Base-by-base conservation (phyloP, 2,797 vertebrate species). In the Poecilia velifera region DNA sequence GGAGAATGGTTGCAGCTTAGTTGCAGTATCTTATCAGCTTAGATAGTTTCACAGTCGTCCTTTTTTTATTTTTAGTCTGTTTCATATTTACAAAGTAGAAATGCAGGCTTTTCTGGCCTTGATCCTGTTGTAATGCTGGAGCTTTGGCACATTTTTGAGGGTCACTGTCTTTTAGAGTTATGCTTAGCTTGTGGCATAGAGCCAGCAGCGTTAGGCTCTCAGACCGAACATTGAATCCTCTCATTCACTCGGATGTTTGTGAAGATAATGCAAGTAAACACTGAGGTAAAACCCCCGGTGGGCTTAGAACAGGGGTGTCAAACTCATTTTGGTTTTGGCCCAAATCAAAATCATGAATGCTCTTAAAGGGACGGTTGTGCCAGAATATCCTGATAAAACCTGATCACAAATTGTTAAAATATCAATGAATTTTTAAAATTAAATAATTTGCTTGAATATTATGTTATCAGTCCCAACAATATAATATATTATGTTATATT, bases 161-260 rank as follows among this genome's bases (percentile, higher is more conserved):
- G 86, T 94, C 89, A 93, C 77, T 94, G 92, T 91, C 93, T 92
- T 85, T 93, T 78, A 92, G 86, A 93, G 91, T 94, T 91, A 94
- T 92, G 86, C 84, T 90, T 89, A 87, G 84, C 78, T 79, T 91
- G 90, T 93, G 91, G 93, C 89, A 76, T 59, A 70, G 76, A 86
- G 87, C 90, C 90, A 94, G 87, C 82, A 91, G 83, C 75, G 89
- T 79, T 45, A 55, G 82, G 86, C 85, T 91, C 79, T 91, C 72
- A 84, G 89, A 89, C 86, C 77, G 78, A 86, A 86, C 81, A 91
- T 92, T 89, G 76, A 76, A 83, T 91, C 84, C 88, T 84, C 82
- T 87, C 77, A 81, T 77, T 88, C 84, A 79, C 86, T 86, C 22
- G 55, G 82, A 86, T 94, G 90, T 86, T 77, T 78, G 73, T 74